phyloP scores from a whole-genome alignment of 92 coral and sea anemone species.

The Nematostella vectensis region DNA sequence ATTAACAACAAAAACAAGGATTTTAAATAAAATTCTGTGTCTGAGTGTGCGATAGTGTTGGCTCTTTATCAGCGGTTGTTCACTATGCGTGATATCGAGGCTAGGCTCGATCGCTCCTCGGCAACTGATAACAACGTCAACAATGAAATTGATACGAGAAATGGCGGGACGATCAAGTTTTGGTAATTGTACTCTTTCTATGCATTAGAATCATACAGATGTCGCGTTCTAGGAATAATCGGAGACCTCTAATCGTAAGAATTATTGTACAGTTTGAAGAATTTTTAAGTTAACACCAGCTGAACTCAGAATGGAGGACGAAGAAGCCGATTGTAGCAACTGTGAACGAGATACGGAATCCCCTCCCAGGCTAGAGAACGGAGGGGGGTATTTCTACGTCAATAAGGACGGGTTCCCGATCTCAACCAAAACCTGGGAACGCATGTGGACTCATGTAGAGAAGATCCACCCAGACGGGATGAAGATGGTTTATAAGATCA shows the following conservation, averaged over 20 bases:
- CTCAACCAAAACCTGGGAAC: slow-evolving; percentile 71
- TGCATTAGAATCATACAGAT: no score
- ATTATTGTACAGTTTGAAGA: no score
- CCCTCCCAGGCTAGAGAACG: slow-evolving; percentile 23
- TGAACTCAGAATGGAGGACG: no score
- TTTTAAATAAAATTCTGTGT: no score
- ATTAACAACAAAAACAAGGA: no score
- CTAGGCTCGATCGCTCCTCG: background rate
- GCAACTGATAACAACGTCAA: background rate
- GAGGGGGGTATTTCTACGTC: slow-evolving; percentile 67
- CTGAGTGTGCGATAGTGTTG: no score
- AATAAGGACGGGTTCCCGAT: slow-evolving; percentile 91
- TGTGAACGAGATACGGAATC: slow-evolving; percentile 1
- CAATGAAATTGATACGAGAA: background rate
- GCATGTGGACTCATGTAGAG: slow-evolving; percentile 96
- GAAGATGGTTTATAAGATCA: slow-evolving; percentile 38
- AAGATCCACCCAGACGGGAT: slow-evolving; percentile 80
- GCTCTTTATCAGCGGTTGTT: background rate
- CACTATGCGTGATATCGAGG: background rate
- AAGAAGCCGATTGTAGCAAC: no score
- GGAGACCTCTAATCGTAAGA: no score
- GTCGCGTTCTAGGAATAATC: no score
- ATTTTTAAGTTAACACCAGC: no score
- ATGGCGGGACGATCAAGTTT: no score
- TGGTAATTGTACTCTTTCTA: no score